A percentile compares a stretch with the other conserved stretches of the same genome.
Evolutionary conservation across 2,888 invertebrate genomes (phyloP).

Genomic region (Clepsis dumicolana): DNA sequence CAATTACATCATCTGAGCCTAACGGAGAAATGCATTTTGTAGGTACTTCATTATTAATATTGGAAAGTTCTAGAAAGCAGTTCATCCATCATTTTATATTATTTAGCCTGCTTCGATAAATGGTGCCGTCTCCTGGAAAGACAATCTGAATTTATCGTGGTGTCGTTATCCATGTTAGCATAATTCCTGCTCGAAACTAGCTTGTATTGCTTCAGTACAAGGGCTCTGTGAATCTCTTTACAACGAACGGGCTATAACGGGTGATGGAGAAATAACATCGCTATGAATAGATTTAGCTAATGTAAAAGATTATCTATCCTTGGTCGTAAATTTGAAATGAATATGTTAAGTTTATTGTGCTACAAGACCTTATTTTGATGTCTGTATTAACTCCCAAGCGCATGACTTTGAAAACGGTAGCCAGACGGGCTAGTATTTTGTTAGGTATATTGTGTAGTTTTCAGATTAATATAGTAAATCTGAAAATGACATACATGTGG

Average conservation of each 20-base stretch:
- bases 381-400: not conserved
- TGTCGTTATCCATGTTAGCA: slow-evolving; percentile 13
- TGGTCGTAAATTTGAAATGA: slow-evolving; percentile 1
- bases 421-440: no score
- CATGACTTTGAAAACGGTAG: not conserved
- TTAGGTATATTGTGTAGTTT: no score
- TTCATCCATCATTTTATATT: slow-evolving; percentile 42
- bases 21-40: slow-evolving; percentile 42
- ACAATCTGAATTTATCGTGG: slow-evolving; percentile 40
- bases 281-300: slow-evolving; percentile 7
- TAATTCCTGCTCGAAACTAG: not conserved
- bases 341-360: not conserved
- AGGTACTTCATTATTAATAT: slow-evolving; percentile 60
- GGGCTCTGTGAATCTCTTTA: not conserved
- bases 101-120: slow-evolving; percentile 41
- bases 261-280: slow-evolving; percentile 2
- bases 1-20: slow-evolving; percentile 25
- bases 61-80: slow-evolving; percentile 54
- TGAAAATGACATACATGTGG: no score
- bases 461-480: no score
- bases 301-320: slow-evolving; percentile 13
- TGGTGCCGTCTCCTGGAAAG: slow-evolving; percentile 35
- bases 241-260: not conserved
- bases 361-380: not conserved
- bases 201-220: not conserved